Conservation (phyloP, 2,113 vertebrate species). For the Strix uralensis region DNA sequence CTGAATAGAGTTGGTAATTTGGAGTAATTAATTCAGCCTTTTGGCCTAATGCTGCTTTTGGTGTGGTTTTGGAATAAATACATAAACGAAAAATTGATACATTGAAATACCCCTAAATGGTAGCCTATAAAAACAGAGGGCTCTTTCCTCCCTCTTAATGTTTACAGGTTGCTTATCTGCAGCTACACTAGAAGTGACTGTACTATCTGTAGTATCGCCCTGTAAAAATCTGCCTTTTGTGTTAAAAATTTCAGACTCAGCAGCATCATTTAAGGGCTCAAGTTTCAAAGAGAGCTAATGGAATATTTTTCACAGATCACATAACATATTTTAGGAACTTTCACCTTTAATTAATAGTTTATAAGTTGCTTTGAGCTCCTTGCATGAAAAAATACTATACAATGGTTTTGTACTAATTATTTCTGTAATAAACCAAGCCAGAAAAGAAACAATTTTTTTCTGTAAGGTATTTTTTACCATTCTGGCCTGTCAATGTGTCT, state of each 20-base stretch:
- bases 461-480: background rate
- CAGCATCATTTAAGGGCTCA: background rate
- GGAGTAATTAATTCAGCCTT: background rate
- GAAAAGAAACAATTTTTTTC: background rate
- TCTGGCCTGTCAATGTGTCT: background rate
- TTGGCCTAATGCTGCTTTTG: background rate
- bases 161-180: background rate
- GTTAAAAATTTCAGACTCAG: background rate
- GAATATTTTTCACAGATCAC: background rate
- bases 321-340: background rate
- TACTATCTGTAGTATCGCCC: background rate
- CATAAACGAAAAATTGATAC: background rate
- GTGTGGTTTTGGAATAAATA: background rate
- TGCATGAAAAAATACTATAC: background rate
- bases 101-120: background rate
- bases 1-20: background rate
- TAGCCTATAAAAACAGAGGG: background rate
- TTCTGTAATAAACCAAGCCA: background rate
- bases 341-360: background rate
- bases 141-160: background rate
- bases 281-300: background rate
- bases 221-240: background rate
- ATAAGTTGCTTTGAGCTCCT: background rate
- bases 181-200: background rate
- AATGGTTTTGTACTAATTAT: background rate